Percentiles rank a stretch among this genome's conserved stretches.
These are phyloP conservation scores for Cepaea nemoralis DNA, from an alignment of 1,140 invertebrate genomes.

Conservation along the genomic window DNA sequence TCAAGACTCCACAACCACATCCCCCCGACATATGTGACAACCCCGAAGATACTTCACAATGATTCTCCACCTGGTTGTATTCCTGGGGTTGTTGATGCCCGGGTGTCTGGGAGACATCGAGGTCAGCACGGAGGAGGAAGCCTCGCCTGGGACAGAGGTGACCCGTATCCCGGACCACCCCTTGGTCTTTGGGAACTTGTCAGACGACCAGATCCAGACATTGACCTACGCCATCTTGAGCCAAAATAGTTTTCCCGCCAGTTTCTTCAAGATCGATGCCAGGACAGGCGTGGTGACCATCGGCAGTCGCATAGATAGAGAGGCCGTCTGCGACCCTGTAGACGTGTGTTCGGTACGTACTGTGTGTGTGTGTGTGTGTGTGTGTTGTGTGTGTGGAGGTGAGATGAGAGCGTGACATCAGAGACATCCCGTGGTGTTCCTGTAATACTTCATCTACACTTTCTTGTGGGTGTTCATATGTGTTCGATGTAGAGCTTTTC, in stretches of 20 bases:
- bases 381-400: too few species aligned
- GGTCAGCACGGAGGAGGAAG: conserved; percentile 43
- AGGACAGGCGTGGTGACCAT: conserved; percentile 43
- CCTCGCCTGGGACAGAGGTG: conserved; percentile 38
- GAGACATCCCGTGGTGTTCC: too few species aligned
- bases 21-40: not conserved
- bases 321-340: conserved; percentile 48
- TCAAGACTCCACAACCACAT: not conserved
- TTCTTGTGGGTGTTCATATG: too few species aligned
- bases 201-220: conserved; percentile 25
- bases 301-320: conserved; percentile 48
- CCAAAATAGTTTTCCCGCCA: conserved; percentile 40
- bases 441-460: too few species aligned
- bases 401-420: too few species aligned
- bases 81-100: not conserved
- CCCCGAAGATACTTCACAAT: not conserved
- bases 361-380: too few species aligned
- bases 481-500: too few species aligned
- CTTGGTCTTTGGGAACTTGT: conserved; percentile 38
- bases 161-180: conserved; percentile 48
- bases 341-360: conserved; percentile 39
- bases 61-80: not conserved
- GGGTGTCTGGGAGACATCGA: conserved; percentile 21
- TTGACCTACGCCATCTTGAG: conserved; percentile 48
- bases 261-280: conserved; percentile 45